Evolutionary conservation across 2,888 invertebrate species (phyloP).

Genomic region (Lymantria dispar): DNA sequence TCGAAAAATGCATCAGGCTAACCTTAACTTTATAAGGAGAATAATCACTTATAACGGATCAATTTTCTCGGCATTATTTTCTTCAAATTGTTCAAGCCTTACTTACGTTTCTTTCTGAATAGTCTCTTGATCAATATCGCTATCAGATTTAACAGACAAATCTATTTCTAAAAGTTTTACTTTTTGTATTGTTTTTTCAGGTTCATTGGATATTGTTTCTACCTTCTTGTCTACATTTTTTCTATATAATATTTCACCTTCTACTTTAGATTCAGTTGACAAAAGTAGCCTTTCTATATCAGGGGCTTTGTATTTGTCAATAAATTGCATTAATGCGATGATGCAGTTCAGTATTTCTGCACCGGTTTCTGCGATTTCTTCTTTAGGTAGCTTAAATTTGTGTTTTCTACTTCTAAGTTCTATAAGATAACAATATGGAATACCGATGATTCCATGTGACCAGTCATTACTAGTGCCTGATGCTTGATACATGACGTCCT

Average conservation of each 20-base stretch:
- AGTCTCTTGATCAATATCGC: neutral
- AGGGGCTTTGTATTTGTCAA: slow-evolving; percentile 42
- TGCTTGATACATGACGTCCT: slow-evolving; percentile 69
- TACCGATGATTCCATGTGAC: slow-evolving; percentile 59
- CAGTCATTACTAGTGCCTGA: slow-evolving; percentile 70
- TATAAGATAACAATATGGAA: slow-evolving; percentile 69
- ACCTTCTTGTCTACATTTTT: neutral
- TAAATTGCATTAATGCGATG: slow-evolving; percentile 62
- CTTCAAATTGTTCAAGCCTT: neutral
- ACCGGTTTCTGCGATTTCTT: slow-evolving; percentile 64
- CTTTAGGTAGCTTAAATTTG: slow-evolving; percentile 59
- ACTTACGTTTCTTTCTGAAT: neutral
- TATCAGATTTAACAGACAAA: neutral
- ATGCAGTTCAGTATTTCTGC: slow-evolving; percentile 58
- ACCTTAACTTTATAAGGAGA: too few species aligned
- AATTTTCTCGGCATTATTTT: neutral
- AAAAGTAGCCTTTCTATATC: neutral
- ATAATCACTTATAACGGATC: neutral
- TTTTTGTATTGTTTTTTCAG: neutral
- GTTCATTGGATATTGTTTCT: neutral
- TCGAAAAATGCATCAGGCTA: too few species aligned
- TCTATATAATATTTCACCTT: neutral
- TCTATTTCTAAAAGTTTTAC: neutral
- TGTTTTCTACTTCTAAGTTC: slow-evolving; percentile 66
- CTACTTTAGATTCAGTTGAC: neutral